Conservation (phyloP, 2,797 vertebrate genomes). For the Pantherophis vulpinus region DNA sequence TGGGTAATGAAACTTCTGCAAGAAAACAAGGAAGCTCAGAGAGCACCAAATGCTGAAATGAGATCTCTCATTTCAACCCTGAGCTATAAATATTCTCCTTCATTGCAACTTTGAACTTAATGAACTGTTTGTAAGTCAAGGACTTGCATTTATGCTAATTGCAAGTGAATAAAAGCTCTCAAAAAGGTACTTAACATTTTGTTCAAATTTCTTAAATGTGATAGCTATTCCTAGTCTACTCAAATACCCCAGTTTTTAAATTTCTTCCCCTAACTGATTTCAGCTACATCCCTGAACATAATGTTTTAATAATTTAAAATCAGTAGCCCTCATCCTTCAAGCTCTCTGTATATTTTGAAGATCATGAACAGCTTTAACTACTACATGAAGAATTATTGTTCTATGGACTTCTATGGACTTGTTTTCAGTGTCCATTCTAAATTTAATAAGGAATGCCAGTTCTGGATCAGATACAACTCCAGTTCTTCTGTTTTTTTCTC, state of each 20-base stretch:
- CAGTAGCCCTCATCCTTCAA: slow-evolving; percentile 40
- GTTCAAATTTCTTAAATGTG: not conserved
- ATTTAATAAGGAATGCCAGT: not conserved
- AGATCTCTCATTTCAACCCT: too few species aligned
- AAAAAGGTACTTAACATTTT: not conserved
- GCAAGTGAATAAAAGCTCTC: not conserved
- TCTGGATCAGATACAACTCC: not conserved
- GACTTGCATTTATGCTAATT: not conserved
- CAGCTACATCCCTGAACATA: not conserved
- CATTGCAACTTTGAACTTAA: not conserved
- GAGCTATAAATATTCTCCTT: too few species aligned
- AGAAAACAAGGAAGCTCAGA: too few species aligned
- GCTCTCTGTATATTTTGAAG: not conserved
- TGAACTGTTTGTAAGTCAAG: not conserved
- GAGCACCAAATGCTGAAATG: too few species aligned
- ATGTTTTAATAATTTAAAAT: not conserved
- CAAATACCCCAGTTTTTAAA: not conserved
- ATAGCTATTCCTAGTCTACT: not conserved
- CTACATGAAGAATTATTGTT: not conserved
- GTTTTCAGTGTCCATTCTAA: not conserved
- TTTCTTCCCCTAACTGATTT: not conserved
- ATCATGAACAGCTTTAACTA: not conserved
- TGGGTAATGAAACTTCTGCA: too few species aligned
- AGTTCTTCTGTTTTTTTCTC: not conserved
- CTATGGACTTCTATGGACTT: not conserved